Evolutionary conservation across 2,888 invertebrate genomes (phyloP), one percentile per base, ranked within the genome.

Genomic region (Micropterix aruncella): DNA sequence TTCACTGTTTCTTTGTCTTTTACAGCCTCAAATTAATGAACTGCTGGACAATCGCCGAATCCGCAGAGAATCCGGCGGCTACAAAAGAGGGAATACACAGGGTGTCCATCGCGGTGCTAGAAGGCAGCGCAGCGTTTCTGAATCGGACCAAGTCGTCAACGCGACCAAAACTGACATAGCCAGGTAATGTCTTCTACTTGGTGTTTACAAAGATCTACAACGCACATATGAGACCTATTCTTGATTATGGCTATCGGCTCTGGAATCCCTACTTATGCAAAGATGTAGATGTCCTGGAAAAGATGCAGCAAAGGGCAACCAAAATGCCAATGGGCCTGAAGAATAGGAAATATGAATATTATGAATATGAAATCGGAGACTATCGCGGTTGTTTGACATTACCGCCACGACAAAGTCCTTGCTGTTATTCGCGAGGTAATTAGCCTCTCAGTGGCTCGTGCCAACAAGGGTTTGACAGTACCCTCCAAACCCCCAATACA

Each of bases 11-110:
- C n/a, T n/a, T n/a, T n/a, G n/a, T n/a, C n/a, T n/a, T n/a, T 27
- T 27, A 16, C 61, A 77, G 75, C 75, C 74, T 1, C 71, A 73
- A 49, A 62, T 74, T 58, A 74, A 73, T 58, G 75, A 74, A 62
- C 57, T 73, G 57, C 61, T 74, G 2, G 63, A 71, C 45, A 57
- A 65, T 7, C 60, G 58, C 38, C 65, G 66, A 15, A 55, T 62
- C 2, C 50, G 54, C 37, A 66, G 66, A 2, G 57, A 61, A 40
- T 27, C 27, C 7, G 27, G 27, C 7, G 12, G 27, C 27, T 27
- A 27, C 27, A 27, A 27, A 12, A 5, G 27, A 5, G 27, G 27
- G 7, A 12, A 12, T 12, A 27, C 5, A 5, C 12, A 7, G 7
- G 27, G 7, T 12, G 27, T 27, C 27, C 5, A 27, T 12, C 27